Percentiles rank a stretch among this genome's conserved stretches.
Conservation (phyloP, 1,140 invertebrate species). For the Cardiocondyla obscurior region DNA sequence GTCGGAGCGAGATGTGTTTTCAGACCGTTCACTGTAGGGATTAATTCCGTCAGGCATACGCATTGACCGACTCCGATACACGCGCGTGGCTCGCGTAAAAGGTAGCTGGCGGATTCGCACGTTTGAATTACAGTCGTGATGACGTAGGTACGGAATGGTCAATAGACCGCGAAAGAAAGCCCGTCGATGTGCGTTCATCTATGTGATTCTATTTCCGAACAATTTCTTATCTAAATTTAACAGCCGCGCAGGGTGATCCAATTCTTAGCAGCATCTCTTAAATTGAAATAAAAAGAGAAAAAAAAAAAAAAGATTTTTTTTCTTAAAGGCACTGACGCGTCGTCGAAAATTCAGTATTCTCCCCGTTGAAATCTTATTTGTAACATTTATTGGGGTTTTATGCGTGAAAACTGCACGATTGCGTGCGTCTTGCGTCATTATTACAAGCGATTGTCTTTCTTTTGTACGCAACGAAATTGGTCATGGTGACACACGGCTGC, state of each 20-base stretch:
- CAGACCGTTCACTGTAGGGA: neutral
- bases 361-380: constrained; percentile 52
- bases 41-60: constrained; percentile 24
- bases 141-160: constrained; percentile 12
- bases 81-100: neutral
- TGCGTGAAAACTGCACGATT: constrained; percentile 21
- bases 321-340: constrained; percentile 58
- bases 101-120: constrained; percentile 20
- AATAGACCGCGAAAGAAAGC: constrained; percentile 14
- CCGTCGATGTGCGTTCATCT: neutral
- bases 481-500: neutral
- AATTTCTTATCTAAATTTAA: neutral
- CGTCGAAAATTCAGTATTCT: constrained; percentile 52
- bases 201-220: neutral
- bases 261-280: neutral
- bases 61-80: constrained; percentile 6
- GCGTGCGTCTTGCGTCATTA: neutral
- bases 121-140: constrained; percentile 20
- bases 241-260: neutral
- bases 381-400: constrained; percentile 35
- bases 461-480: neutral
- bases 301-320: too few species aligned
- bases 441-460: constrained; percentile 17
- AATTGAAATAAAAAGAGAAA: too few species aligned
- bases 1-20: constrained; percentile 13